Conservation (phyloP, 2,888 invertebrate genomes). For the Buathra laborator region DNA sequence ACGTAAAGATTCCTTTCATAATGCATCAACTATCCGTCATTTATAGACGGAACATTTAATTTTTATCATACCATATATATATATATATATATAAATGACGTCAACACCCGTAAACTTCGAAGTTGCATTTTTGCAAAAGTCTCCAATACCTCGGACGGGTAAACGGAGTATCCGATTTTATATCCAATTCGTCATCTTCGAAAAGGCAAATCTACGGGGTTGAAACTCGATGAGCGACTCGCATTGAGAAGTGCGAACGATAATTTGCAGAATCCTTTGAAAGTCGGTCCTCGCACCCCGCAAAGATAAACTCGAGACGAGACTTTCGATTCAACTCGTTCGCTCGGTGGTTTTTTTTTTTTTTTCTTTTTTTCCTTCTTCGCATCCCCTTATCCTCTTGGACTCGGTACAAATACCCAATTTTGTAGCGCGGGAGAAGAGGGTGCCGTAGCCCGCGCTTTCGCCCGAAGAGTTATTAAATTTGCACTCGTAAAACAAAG, state of each 20-base stretch:
- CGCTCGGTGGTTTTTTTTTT: not conserved
- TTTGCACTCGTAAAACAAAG: slow-evolving; percentile 52
- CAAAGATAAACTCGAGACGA: not conserved
- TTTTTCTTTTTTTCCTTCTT: slow-evolving; percentile 9
- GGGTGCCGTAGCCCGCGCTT: not conserved
- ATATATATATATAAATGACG: too few relatives aligned
- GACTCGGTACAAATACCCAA: slow-evolving; percentile 38
- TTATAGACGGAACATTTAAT: not conserved
- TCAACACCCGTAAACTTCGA: too few relatives aligned
- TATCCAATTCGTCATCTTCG: too few relatives aligned
- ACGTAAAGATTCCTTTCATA: not conserved
- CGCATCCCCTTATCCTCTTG: slow-evolving; percentile 12
- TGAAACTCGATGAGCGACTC: too few relatives aligned
- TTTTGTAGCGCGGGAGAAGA: not conserved
- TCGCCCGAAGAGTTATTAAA: slow-evolving; percentile 51
- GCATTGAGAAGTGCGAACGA: too few relatives aligned
- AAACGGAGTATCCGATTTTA: too few relatives aligned
- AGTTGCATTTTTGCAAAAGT: too few relatives aligned
- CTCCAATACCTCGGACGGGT: too few relatives aligned
- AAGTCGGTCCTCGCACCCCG: not conserved
- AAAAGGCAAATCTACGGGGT: too few relatives aligned
- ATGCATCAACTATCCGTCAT: not conserved
- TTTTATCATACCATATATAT: too few relatives aligned
- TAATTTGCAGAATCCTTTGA: not conserved
- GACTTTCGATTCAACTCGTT: slow-evolving; percentile 16